Evolutionary conservation across 2,797 vertebrate species (phyloP).

Genomic region (Cynodonichthys magdalenae): DNA sequence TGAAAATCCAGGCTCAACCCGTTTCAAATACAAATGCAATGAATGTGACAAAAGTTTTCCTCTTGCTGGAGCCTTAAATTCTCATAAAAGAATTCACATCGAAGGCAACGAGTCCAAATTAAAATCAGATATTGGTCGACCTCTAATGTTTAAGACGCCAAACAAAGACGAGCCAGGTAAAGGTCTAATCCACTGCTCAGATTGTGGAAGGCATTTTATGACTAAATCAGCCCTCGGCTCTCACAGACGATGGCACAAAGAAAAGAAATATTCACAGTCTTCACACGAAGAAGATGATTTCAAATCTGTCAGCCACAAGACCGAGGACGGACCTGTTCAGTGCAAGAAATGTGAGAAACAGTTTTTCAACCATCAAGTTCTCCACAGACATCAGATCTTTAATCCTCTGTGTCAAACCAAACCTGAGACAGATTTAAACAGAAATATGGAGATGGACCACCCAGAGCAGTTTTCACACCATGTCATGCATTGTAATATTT

Average conservation of each 20-base stretch:
- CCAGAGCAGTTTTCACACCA: conserved; percentile 40
- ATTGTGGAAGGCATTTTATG: conserved; percentile 79
- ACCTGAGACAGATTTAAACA: conserved; percentile 22
- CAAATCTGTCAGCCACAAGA: conserved; percentile 38
- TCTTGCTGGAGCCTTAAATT: conserved; percentile 78
- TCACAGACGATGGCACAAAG: conserved; percentile 81
- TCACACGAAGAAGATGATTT: conserved; percentile 58
- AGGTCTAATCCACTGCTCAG: conserved; percentile 71
- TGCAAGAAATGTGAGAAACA: conserved; percentile 76
- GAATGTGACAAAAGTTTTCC: conserved; percentile 77
- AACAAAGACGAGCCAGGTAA: conserved; percentile 57
- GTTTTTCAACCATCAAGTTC: conserved; percentile 76
- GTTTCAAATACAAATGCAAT: conserved; percentile 78
- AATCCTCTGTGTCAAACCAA: conserved; percentile 58
- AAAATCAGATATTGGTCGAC: conserved; percentile 33
- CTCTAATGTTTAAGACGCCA: conserved; percentile 36
- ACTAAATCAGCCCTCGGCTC: conserved; percentile 80
- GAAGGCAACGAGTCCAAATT: conserved; percentile 39
- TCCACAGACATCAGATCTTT: conserved; percentile 74
- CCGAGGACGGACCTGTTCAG: conserved; percentile 67
- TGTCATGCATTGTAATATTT: conserved; percentile 38
- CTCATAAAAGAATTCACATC: conserved; percentile 78
- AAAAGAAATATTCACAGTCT: conserved; percentile 67
- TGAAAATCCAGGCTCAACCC: conserved; percentile 4
- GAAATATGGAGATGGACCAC: neutral